Percentiles rank a stretch among this genome's conserved stretches.
These are phyloP conservation scores for Spodoptera picta DNA, from an alignment of 2,888 invertebrate genomes.

Conservation along the genomic window DNA sequence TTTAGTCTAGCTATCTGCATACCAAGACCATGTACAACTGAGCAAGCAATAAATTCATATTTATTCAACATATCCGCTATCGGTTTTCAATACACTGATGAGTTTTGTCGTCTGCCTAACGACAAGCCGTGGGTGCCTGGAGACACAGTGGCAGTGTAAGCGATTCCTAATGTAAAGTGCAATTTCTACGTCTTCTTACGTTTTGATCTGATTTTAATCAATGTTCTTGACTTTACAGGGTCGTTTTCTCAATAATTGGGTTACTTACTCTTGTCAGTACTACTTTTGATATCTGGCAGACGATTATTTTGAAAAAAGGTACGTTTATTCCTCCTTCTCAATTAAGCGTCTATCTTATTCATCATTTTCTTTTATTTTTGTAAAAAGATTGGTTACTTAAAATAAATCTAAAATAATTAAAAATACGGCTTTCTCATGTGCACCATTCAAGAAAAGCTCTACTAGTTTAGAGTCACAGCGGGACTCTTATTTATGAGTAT, in stretches of 20 bases:
- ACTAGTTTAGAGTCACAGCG: too few species aligned
- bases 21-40: slow-evolving; percentile 67
- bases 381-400: too few species aligned
- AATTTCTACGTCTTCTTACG: too few species aligned
- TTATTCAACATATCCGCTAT: slow-evolving; percentile 56
- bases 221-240: slow-evolving; percentile 52
- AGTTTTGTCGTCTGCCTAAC: slow-evolving; percentile 67
- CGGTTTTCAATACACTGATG: slow-evolving; percentile 61
- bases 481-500: too few species aligned
- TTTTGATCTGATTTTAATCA: background rate
- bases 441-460: too few species aligned
- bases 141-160: slow-evolving; percentile 74
- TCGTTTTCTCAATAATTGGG: slow-evolving; percentile 62
- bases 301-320: slow-evolving; percentile 56
- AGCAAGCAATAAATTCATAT: slow-evolving; percentile 58
- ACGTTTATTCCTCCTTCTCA: slow-evolving; percentile 23
- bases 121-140: slow-evolving; percentile 72
- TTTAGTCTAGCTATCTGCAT: slow-evolving; percentile 67
- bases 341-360: too few species aligned
- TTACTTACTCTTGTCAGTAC: slow-evolving; percentile 71
- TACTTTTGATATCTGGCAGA: slow-evolving; percentile 57
- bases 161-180: slow-evolving; percentile 16
- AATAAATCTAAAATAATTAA: too few species aligned
- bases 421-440: too few species aligned
- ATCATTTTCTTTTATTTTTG: too few species aligned